phyloP scores from a whole-genome alignment of 2,888 invertebrate genomes.

The Globia sparganii region DNA sequence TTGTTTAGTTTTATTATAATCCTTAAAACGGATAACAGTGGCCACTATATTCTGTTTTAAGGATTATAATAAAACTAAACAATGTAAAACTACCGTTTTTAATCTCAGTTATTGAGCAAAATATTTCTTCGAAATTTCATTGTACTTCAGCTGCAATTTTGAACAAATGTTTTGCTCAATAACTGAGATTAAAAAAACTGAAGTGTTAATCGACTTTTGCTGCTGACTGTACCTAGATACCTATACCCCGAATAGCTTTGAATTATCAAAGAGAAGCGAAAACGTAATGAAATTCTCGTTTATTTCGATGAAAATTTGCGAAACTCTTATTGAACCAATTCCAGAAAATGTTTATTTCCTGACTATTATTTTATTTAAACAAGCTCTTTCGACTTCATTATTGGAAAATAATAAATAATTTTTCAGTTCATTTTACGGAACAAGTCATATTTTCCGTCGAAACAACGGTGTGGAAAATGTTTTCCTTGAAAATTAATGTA shows the following conservation, averaged over 20 bases:
- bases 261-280: slow-evolving; percentile 42
- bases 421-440: slow-evolving; percentile 19
- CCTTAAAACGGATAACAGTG: no score
- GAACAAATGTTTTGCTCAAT: no score
- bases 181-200: no score
- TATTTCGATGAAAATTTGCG: slow-evolving; percentile 45
- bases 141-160: no score
- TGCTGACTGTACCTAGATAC: slow-evolving; percentile 10
- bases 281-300: slow-evolving; percentile 51
- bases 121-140: no score
- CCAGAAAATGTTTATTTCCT: slow-evolving; percentile 47
- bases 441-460: slow-evolving; percentile 15
- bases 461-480: not conserved
- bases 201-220: no score
- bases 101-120: no score
- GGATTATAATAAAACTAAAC: no score
- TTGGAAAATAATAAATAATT: slow-evolving; percentile 27
- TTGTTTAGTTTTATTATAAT: no score
- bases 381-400: slow-evolving; percentile 37
- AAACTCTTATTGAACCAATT: slow-evolving; percentile 18
- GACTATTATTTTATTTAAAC: slow-evolving; percentile 38
- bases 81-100: no score
- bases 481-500: not conserved
- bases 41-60: no score
- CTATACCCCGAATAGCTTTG: slow-evolving; percentile 1